phyloP scores from a whole-genome alignment of 1,140 invertebrate genomes.

The Nasonia giraulti region DNA sequence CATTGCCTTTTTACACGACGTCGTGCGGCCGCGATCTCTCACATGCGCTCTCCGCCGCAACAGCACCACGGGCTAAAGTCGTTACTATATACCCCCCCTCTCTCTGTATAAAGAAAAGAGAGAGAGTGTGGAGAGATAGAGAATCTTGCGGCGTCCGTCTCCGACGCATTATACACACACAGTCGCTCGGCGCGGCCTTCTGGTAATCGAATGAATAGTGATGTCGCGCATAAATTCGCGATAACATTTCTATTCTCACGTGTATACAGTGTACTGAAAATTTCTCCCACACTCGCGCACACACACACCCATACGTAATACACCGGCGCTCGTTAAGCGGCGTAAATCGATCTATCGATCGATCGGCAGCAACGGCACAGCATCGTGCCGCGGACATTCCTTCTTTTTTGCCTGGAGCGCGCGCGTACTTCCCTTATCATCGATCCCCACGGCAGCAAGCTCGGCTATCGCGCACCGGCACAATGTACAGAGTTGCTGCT shows the following conservation, averaged over 20 bases:
- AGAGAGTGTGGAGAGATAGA: conserved; percentile 17
- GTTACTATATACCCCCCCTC: background rate
- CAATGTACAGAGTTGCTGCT: background rate
- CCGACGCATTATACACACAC: background rate
- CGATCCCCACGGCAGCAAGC: background rate
- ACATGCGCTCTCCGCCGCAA: background rate
- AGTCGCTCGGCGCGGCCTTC: background rate
- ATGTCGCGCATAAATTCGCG: conserved; percentile 42
- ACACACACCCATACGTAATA: background rate
- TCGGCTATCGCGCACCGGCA: conserved; percentile 18
- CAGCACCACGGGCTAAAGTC: conserved; percentile 2
- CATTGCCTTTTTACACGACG: conserved; percentile 45
- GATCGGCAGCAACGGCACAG: background rate
- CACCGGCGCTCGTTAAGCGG: conserved; percentile 9
- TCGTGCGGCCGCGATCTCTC: background rate
- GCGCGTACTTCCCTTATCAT: background rate
- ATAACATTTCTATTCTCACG: conserved; percentile 52
- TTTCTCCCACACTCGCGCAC: background rate
- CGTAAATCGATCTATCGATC: conserved; percentile 38
- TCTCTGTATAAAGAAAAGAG: conserved; percentile 1
- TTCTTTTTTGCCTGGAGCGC: background rate
- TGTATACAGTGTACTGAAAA: background rate
- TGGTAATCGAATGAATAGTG: conserved; percentile 47
- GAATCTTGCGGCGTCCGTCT: background rate
- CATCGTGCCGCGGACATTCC: background rate